These are phyloP conservation scores for Micropoecilia bifurca DNA, from an alignment of 2,797 vertebrate genomes.

Conservation along the genomic window DNA sequence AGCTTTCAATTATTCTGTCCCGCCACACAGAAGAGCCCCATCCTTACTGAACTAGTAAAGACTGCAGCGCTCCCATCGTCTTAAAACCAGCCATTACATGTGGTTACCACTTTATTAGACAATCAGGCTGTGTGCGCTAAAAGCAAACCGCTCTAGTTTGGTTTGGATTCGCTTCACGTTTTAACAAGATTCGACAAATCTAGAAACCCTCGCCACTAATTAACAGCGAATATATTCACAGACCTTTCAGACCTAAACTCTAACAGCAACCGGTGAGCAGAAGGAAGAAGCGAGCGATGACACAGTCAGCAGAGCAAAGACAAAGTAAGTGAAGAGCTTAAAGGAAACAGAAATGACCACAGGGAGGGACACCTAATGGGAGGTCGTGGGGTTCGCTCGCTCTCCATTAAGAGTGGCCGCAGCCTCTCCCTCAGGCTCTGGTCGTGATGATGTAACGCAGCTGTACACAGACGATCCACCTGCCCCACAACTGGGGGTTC, in stretches of 20 bases:
- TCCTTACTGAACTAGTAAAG: slow-evolving; percentile 38
- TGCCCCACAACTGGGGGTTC: slow-evolving; percentile 59
- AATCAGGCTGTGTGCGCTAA: slow-evolving; percentile 23
- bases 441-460: slow-evolving; percentile 55
- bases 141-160: slow-evolving; percentile 7
- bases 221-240: neutral
- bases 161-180: neutral
- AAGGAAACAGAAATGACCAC: slow-evolving; percentile 57
- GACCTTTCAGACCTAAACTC: slow-evolving; percentile 13
- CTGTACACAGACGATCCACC: slow-evolving; percentile 43
- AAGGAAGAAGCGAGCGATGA: slow-evolving; percentile 51
- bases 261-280: slow-evolving; percentile 46
- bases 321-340: slow-evolving; percentile 41
- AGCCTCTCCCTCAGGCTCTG: slow-evolving; percentile 54
- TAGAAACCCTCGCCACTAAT: neutral
- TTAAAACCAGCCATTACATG: slow-evolving; percentile 38
- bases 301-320: slow-evolving; percentile 43
- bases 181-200: neutral
- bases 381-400: slow-evolving; percentile 52
- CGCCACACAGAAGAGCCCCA: slow-evolving; percentile 13
- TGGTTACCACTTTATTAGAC: slow-evolving; percentile 27
- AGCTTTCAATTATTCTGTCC: slow-evolving; percentile 55
- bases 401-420: slow-evolving; percentile 63
- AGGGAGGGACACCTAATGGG: slow-evolving; percentile 54
- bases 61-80: slow-evolving; percentile 5